Evolutionary conservation across 2,113 vertebrate species (phyloP).

Genomic region (Lichenostomus cassidix): DNA sequence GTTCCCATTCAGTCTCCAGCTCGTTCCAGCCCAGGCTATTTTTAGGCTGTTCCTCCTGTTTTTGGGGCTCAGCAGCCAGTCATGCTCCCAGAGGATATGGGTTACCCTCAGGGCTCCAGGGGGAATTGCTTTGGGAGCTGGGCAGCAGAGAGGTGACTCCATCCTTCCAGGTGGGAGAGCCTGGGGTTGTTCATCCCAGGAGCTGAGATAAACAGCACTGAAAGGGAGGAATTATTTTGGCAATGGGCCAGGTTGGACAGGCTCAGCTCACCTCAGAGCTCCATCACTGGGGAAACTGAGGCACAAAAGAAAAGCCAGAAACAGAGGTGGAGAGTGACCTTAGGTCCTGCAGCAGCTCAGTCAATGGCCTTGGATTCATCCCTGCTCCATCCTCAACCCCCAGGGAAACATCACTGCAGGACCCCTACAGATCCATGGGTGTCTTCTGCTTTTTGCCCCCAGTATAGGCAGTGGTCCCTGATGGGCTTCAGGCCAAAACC

Average conservation of each 20-base stretch:
- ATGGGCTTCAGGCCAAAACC: background rate
- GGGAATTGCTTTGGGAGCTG: background rate
- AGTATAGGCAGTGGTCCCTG: fast-evolving
- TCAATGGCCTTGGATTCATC: background rate
- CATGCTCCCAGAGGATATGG: fast-evolving
- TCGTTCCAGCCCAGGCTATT: background rate
- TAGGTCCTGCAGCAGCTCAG: background rate
- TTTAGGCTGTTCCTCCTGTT: background rate
- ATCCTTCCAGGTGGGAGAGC: background rate
- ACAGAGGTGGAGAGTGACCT: background rate
- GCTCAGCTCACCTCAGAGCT: background rate
- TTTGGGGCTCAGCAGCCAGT: background rate
- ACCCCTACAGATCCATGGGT: background rate
- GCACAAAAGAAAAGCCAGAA: background rate
- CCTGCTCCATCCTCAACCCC: fast-evolving
- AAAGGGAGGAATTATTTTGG: background rate
- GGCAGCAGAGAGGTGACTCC: fast-evolving
- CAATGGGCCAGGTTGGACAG: fast-evolving
- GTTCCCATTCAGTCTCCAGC: background rate
- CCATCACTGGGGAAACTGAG: background rate
- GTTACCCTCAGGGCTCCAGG: background rate
- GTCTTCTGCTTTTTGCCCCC: background rate
- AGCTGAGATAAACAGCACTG: background rate
- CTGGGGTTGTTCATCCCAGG: background rate
- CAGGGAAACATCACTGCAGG: background rate